Evolutionary conservation across 2,113 vertebrate species (phyloP).

Genomic region (Aythya baeri): DNA sequence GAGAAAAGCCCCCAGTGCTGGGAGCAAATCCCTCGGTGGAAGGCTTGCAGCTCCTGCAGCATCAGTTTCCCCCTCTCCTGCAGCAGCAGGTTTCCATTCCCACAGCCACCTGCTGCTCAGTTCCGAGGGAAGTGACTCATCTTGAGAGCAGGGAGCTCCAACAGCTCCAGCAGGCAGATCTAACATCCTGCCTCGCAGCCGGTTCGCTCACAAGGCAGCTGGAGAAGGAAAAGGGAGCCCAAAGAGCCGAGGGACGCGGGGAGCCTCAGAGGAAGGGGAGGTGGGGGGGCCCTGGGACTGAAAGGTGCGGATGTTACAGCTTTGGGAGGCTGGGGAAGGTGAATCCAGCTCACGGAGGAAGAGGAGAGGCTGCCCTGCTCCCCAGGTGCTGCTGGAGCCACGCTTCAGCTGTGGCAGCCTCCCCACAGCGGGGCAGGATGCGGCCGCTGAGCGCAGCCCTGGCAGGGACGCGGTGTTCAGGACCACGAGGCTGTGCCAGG

Average conservation of each 20-base stretch:
- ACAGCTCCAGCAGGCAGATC: fast-evolving
- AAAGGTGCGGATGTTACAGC: too few relatives aligned
- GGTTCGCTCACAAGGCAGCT: fast-evolving
- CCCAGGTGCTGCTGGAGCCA: background rate
- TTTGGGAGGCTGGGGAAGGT: background rate
- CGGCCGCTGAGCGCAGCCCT: background rate
- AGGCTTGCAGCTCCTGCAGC: too few relatives aligned
- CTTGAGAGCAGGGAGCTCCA: background rate
- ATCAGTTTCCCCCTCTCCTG: too few relatives aligned
- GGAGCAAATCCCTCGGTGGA: too few relatives aligned
- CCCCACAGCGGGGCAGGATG: background rate
- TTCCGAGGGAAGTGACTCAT: background rate
- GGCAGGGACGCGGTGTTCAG: fast-evolving
- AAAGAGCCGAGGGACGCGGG: fast-evolving
- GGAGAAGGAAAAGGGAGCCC: fast-evolving
- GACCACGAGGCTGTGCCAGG: fast-evolving
- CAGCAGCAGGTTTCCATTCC: background rate
- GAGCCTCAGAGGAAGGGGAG: too few relatives aligned
- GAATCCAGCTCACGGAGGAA: too few relatives aligned
- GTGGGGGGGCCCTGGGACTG: background rate
- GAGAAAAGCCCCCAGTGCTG: too few relatives aligned
- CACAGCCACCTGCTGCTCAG: fast-evolving
- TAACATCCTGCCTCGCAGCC: too few relatives aligned
- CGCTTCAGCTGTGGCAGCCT: too few relatives aligned
- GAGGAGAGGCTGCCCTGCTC: background rate